Evolutionary conservation across 1,140 invertebrate species (phyloP).

Genomic region (Belonocnema kinseyi): DNA sequence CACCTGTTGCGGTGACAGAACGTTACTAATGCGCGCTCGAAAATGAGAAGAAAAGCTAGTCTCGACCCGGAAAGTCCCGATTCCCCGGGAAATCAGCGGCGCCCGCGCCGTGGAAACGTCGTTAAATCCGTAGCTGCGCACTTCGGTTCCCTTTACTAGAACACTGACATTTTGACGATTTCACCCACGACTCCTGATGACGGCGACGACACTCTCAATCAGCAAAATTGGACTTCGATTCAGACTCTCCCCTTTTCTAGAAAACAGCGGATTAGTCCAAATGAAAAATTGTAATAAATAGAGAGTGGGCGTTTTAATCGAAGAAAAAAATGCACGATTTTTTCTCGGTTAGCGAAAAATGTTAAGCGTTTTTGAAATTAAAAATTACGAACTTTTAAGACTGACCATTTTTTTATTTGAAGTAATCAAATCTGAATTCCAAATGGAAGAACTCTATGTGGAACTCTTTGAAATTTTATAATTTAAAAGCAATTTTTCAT

Average conservation of each 20-base stretch:
- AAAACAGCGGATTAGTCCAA: neutral
- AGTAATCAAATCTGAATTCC: no score
- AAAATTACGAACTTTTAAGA: no score
- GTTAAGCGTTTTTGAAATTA: no score
- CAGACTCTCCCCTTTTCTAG: neutral
- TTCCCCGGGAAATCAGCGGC: conserved; percentile 69
- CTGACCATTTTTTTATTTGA: no score
- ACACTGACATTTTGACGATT: conserved; percentile 6
- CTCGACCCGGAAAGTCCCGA: conserved; percentile 72
- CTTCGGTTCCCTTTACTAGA: conserved; percentile 36
- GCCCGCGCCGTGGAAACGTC: conserved; percentile 62
- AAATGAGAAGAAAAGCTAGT: conserved; percentile 58
- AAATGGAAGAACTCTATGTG: no score
- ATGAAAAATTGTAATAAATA: neutral
- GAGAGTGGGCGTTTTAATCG: no score
- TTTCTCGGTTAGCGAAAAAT: no score
- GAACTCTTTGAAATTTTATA: no score
- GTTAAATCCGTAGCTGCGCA: conserved; percentile 68
- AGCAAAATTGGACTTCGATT: neutral
- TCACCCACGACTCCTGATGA: neutral
- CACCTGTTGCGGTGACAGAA: conserved; percentile 70
- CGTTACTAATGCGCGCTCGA: conserved; percentile 61
- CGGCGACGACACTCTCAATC: neutral
- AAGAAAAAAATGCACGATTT: no score
- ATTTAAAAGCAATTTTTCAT: no score